Evolutionary conservation across 2,888 invertebrate species (phyloP), one percentile per base, ranked within the genome.

Genomic region (Argynnis bischoffii): DNA sequence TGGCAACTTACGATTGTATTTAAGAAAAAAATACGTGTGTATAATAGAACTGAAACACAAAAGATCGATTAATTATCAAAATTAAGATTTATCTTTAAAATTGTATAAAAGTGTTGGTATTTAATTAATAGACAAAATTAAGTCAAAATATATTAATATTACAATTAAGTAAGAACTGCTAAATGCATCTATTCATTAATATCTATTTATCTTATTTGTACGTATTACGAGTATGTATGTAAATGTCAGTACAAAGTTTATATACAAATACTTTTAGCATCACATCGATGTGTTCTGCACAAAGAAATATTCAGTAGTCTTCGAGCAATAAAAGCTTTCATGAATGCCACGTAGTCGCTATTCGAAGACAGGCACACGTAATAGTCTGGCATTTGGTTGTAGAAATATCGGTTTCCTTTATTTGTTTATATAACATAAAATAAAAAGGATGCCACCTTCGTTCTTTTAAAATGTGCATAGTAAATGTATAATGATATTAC

Each of bases 331-430:
- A 15, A 15, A 57, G 26, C 14, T 47, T 57, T 57, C 26, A 47
- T 21, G 46, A 47, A 47, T 8, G 21, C 4, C 47, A 21, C 53
- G 35, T 41, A 53, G 47, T 57, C 47, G 4, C 11, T 47, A 26
- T 57, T 47, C 47, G 47, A 47, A 18, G 47, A 57, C 26, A 47
- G 21, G 4, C 21, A n/a, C 2, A 26, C 47, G 21, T 47, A 57
- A 47, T 47, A 57, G 21, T 26, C 18, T 57, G 47, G 47, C 57
- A 13, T 26, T 57, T 15, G 57, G 26, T 57, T 21, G 47, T 57
- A 47, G 26, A 57, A 57, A 57, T 47, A 47, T 47, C 15, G n/a
- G 2, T 14, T 16, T 35, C 13, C 55, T 47, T 57, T 57, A 47
- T 57, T 47, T 57, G 46, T 47, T 57, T 21, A 57, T 47, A 47